These are phyloP conservation scores for Eulemur macaco DNA, from an alignment of 2,113 vertebrate genomes.

Conservation along the genomic window DNA sequence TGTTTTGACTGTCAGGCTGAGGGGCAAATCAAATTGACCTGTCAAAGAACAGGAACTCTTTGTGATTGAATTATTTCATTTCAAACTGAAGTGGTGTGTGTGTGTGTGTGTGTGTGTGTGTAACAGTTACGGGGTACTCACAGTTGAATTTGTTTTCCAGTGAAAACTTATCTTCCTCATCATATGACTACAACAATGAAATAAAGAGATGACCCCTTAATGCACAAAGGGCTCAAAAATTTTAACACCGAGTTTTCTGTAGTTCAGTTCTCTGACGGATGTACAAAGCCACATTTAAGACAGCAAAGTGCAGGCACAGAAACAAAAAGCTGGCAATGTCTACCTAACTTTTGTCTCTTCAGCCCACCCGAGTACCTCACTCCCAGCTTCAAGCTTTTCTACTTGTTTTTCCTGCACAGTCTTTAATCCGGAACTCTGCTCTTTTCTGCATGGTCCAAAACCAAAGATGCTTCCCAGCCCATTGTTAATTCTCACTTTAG, in stretches of 20 bases:
- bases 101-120: neutral
- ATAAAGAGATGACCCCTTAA: neutral
- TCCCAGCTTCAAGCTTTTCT: neutral
- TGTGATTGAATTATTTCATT: slow-evolving; percentile 71
- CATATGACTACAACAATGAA: neutral
- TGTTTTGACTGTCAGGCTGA: slow-evolving; percentile 27
- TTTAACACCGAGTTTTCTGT: neutral
- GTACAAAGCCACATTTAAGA: neutral
- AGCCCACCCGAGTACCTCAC: neutral
- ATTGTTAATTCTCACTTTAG: slow-evolving; percentile 49
- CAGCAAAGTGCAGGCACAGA: neutral
- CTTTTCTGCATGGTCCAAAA: neutral
- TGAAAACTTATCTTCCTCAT: slow-evolving; percentile 45
- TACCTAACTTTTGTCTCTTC: neutral
- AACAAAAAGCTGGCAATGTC: neutral
- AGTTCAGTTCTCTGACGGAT: neutral
- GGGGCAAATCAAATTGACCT: slow-evolving; percentile 67
- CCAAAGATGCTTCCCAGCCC: neutral
- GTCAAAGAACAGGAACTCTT: slow-evolving; percentile 46
- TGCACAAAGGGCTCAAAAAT: neutral
- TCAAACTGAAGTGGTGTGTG: neutral
- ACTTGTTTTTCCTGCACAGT: neutral
- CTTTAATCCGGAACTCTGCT: neutral
- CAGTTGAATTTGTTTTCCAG: slow-evolving; percentile 47
- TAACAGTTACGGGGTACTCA: neutral